Conservation (phyloP, 2,888 invertebrate species). For the Rhogogaster chlorosoma region DNA sequence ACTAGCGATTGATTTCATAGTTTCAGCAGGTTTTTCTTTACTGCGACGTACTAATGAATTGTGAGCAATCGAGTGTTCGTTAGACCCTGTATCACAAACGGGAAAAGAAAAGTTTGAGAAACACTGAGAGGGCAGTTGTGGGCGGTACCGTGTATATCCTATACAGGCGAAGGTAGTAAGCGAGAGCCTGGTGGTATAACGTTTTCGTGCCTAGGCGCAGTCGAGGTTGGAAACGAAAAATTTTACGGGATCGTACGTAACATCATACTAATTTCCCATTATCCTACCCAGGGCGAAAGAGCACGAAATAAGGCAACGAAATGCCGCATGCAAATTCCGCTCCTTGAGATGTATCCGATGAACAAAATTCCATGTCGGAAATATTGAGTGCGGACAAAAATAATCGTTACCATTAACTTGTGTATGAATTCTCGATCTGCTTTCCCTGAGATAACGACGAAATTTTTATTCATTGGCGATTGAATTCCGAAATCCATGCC, state of each 20-base stretch:
- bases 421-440: neutral
- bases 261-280: conserved; percentile 73
- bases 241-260: conserved; percentile 62
- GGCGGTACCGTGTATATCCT: conserved; percentile 74
- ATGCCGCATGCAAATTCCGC: neutral
- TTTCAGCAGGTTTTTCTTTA: neutral
- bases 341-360: neutral
- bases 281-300: neutral
- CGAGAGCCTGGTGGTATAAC: conserved; percentile 33
- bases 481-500: neutral
- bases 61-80: neutral
- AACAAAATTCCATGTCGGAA: neutral
- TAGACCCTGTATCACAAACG: neutral
- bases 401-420: neutral
- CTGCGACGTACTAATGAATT: neutral
- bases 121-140: conserved; percentile 72
- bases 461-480: neutral
- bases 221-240: conserved; percentile 58
- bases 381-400: neutral
- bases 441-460: neutral
- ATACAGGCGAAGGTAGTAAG: conserved; percentile 58
- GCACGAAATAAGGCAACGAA: conserved; percentile 13
- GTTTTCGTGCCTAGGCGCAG: conserved; percentile 74
- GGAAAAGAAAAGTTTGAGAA: conserved; percentile 66
- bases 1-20: neutral